Evolutionary conservation across 2,888 invertebrate species (phyloP), one percentile per base, ranked within the genome.

Genomic region (Deilephila porcellus): DNA sequence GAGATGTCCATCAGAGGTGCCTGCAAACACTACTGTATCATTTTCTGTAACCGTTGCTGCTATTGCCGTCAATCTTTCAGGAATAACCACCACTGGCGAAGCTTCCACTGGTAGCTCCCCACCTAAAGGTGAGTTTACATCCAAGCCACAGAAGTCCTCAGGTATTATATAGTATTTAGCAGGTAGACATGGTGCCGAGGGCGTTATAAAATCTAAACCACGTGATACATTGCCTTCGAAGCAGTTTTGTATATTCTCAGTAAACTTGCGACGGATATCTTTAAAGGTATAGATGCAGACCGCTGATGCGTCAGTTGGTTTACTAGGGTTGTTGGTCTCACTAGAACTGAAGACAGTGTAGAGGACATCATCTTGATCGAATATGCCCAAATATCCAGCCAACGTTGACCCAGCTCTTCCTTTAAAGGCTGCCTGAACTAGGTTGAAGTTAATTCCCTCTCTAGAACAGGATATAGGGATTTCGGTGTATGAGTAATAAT

Each of bases 401-500:
- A 99, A 94, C 82, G 98, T 97, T 4, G 98, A 98, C 53, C 99
- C 99, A 0, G 99, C 98, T 90, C 98, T 98, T 53, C 98, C 98
- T 60, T 99, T 97, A 89, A 97, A 98, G 0, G 98, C 99, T 37
- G 99, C 99, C 88, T 98, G 98, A 5, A 98, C 97, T 72, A 99
- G 95, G 92, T 99, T 99, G 91, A 98, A 99, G 74, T 96, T 96
- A 82, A 97, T 96, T 60, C 96, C 96, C 87, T 97, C 97, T 82
- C 96, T 96, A 72, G 97, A 97, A 90, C 99, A 99, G 83, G 98
- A 98, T 88, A 99, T 97, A 19, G 99, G 99, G 81, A 99, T 98
- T 95, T 99, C 99, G 17, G 99, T 99, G 90, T 99, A 99, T 5
- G 99, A 99, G 91, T 99, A 98, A 92, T 99, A 99, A 88, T 98